Evolutionary conservation across 2,888 invertebrate genomes (phyloP), one percentile per base, ranked within the genome.

Genomic region (Vesta saturnalis): DNA sequence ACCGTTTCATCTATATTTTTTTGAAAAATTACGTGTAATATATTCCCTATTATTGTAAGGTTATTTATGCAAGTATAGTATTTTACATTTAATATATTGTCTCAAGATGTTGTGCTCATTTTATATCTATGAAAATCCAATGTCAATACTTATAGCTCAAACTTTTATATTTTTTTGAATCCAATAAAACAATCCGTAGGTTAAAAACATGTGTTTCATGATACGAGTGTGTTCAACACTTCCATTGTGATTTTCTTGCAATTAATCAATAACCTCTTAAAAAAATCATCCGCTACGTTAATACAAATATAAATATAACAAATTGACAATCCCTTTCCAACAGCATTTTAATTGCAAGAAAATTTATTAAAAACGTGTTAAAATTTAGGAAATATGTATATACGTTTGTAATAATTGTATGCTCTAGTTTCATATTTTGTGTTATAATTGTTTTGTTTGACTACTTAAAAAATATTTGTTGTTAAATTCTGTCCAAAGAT

Each of bases 401-500:
- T 76, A 75, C 73, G 78, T 78, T 79, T 79, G 77, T 76, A 77
- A 75, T 74, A 77, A 76, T 77, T 77, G 76, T 80, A 73, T 73
- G 76, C 74, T 72, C 71, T 74, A 71, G 78, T 77, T 78, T 71
- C 76, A 74, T 76, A 73, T 77, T 74, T 81, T 79, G 76, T 79
- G 78, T 79, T 82, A 76, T 76, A 76, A 79, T 79, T 82, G 80
- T 82, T 82, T 79, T 82, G 79, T 83, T 80, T 82, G 80, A 82
- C 80, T 82, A 81, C 81, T 82, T 80, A 79, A 78, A 77, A 78
- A 81, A 79, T 82, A 83, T 83, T 81, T 82, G 82, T 84, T 84
- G 84, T 84, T 84, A 79, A 83, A 83, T 83, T 84, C 83, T 84
- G 84, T 84, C 84, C 83, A 84, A 81, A 83, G 80, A 81, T 84